These are phyloP conservation scores for Heliconius hortense DNA, from an alignment of 2,888 invertebrate genomes.

Conservation along the genomic window DNA sequence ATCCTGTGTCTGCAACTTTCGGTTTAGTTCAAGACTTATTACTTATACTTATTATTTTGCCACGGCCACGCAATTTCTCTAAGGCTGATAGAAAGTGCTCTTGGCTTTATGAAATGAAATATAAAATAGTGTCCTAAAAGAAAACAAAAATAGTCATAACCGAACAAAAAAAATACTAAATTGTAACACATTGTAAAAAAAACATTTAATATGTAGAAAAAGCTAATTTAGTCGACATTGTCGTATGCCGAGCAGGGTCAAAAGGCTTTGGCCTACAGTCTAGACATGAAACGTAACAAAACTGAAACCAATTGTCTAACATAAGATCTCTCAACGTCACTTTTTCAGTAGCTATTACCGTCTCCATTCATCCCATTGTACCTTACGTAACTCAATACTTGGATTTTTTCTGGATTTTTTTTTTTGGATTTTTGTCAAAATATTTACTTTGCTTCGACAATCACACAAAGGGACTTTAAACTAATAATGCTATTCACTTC, in stretches of 20 bases:
- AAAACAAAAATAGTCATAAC: too few relatives aligned
- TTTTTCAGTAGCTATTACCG: slow-evolving; percentile 57
- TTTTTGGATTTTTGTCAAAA: slow-evolving; percentile 77
- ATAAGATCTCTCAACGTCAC: slow-evolving; percentile 36
- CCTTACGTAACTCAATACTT: slow-evolving; percentile 73
- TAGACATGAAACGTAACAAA: slow-evolving; percentile 28
- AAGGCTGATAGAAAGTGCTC: neutral
- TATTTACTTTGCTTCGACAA: slow-evolving; percentile 71
- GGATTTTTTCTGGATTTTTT: neutral
- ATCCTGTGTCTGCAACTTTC: too few relatives aligned
- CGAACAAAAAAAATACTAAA: neutral
- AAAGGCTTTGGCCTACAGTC: slow-evolving; percentile 22
- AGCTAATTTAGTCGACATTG: neutral
- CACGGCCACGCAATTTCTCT: too few relatives aligned
- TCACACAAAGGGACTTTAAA: slow-evolving; percentile 67
- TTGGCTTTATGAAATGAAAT: too few relatives aligned
- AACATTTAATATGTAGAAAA: neutral
- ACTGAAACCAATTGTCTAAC: slow-evolving; percentile 37
- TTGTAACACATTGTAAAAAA: slow-evolving; percentile 2
- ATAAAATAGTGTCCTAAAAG: too few relatives aligned
- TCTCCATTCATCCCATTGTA: slow-evolving; percentile 63
- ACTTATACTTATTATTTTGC: too few relatives aligned
- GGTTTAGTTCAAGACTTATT: too few relatives aligned
- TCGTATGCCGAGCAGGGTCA: slow-evolving; percentile 4
- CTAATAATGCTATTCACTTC: slow-evolving; percentile 69